A percentile compares a stretch with the other conserved stretches of the same genome.
Evolutionary conservation across 2,113 vertebrate genomes (phyloP).

Genomic region (Misgurnus mizolepis): DNA sequence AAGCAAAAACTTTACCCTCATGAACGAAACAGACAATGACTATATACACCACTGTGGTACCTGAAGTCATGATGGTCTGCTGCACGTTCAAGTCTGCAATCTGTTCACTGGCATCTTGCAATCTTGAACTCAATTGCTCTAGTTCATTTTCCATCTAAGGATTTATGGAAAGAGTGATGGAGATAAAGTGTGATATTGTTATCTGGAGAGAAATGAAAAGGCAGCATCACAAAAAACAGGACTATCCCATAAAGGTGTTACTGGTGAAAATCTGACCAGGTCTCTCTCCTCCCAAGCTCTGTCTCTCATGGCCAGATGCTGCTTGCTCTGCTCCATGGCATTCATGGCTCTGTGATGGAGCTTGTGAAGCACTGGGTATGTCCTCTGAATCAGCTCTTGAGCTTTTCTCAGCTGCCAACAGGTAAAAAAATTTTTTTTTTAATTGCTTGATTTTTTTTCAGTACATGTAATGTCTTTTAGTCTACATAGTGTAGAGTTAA

Average conservation of each 20-base stretch:
- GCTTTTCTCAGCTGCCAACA: slow-evolving; percentile 70
- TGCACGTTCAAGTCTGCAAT: slow-evolving; percentile 71
- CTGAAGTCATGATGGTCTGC: slow-evolving; percentile 72
- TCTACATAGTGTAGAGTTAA: too few species aligned
- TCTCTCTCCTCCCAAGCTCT: slow-evolving; percentile 67
- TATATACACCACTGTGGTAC: slow-evolving; percentile 54
- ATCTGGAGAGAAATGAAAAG: neutral
- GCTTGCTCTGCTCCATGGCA: slow-evolving; percentile 67
- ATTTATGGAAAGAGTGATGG: neutral
- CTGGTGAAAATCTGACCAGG: slow-evolving; percentile 60
- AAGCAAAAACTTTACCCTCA: neutral
- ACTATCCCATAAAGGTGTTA: too few species aligned
- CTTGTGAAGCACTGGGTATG: slow-evolving; percentile 63
- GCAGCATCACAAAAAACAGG: too few species aligned
- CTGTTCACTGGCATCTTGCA: slow-evolving; percentile 66
- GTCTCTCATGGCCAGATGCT: slow-evolving; percentile 64
- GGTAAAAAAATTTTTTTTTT: neutral
- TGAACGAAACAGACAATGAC: neutral
- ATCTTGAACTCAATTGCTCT: slow-evolving; percentile 51
- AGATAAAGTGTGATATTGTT: neutral
- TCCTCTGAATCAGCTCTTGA: slow-evolving; percentile 68
- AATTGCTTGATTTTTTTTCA: too few species aligned
- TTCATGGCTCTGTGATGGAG: slow-evolving; percentile 71
- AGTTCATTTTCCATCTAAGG: slow-evolving; percentile 67
- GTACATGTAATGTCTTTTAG: too few species aligned